Evolutionary conservation across 2,888 invertebrate species (phyloP), one percentile per base, ranked within the genome.

Genomic region (Electrophaes corylata): DNA sequence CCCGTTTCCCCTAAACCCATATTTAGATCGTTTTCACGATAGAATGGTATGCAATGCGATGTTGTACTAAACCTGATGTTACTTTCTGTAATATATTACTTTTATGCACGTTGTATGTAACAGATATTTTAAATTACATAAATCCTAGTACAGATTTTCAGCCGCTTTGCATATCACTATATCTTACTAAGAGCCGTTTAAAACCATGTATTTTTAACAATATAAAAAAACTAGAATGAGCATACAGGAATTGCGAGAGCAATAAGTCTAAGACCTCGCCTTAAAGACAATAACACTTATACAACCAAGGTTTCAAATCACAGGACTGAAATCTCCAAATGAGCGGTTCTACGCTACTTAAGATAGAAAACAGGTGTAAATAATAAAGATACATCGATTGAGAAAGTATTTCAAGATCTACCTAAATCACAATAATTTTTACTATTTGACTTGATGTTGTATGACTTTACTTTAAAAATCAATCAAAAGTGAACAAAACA

Each of bases 1-100:
- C 86, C 88, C 88, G 85, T 86, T 86, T 88, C 88, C 89, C 86
- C 88, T 84, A 88, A 86, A 81, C 59, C 54, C 54, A 55, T 47
- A 47, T 16, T 48, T 35, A 47, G 50, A 46, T 49, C 59, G 18
- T 51, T 55, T 59, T 55, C 59, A 46, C 31, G 54, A 43, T 50
- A 51, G 37, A 46, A 46, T 49, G 44, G 31, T 53, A 53, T 58
- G 53, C 53, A 52, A 58, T 55, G 40, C 59, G 49, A 50, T 41
- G 11, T 47, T 11, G 33, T 41, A 52, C 43, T 44, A 29, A 12
- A 41, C 19, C 37, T 43, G 31, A 20, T 45, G 31, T 37, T 46
- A 46, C 16, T 29, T 46, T 26, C 31, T 33, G 26, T 26, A 29
- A 18, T 46, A 46, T 39, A 57, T 57, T 52, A 39, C 57, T 51